A percentile compares a stretch with the other conserved stretches of the same genome.
These are phyloP conservation scores for Lepidochitona cinerea DNA, from an alignment of 2,888 invertebrate species.

Conservation along the genomic window DNA sequence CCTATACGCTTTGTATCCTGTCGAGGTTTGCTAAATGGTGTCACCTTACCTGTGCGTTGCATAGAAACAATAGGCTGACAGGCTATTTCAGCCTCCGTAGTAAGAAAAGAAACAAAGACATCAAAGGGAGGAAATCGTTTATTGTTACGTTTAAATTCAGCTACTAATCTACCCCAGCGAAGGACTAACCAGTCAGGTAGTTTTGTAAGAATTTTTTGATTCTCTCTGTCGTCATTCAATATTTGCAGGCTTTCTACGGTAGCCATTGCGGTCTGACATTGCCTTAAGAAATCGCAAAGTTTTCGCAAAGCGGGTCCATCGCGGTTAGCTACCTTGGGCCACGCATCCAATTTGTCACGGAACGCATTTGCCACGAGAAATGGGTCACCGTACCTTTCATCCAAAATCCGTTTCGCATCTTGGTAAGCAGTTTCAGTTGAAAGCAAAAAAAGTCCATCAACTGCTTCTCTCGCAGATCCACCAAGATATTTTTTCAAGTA, in stretches of 20 bases:
- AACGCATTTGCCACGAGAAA: slow-evolving; percentile 30
- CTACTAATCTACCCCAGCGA: slow-evolving; percentile 21
- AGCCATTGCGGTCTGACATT: slow-evolving; percentile 23
- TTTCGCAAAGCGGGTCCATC: slow-evolving; percentile 19
- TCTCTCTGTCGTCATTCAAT: slow-evolving; percentile 23
- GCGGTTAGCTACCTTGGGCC: slow-evolving; percentile 22
- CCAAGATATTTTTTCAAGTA: no score
- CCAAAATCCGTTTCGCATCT: slow-evolving; percentile 11
- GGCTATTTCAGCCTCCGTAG: slow-evolving; percentile 10
- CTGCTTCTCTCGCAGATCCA: no score
- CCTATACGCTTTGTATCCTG: no score
- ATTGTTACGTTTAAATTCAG: not conserved
- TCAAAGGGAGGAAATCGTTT: slow-evolving; percentile 2
- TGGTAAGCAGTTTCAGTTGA: no score
- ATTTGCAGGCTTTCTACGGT: slow-evolving; percentile 13
- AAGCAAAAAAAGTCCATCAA: no score
- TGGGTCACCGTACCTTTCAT: slow-evolving; percentile 30
- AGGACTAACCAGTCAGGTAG: slow-evolving; percentile 22
- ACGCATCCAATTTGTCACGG: slow-evolving; percentile 23
- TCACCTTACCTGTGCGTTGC: no score
- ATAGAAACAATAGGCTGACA: not conserved
- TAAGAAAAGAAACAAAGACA: not conserved
- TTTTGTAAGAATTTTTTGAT: slow-evolving; percentile 20
- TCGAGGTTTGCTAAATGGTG: no score
- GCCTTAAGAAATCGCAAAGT: slow-evolving; percentile 21